phyloP scores from a whole-genome alignment of 2,797 vertebrate species.

The Tarsius wallacei region DNA sequence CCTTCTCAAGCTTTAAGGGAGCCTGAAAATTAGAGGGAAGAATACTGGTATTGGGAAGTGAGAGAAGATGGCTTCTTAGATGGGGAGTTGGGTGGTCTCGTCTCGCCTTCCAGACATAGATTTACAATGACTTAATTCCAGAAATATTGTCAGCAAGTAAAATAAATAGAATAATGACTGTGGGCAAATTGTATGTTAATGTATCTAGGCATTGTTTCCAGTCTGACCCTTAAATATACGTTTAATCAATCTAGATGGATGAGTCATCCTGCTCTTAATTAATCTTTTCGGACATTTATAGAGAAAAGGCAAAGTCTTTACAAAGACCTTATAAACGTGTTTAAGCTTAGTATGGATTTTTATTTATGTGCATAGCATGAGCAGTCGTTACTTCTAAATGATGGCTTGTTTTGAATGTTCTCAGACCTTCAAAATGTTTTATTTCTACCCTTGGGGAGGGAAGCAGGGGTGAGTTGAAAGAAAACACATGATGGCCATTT shows the following conservation, averaged over 20 bases:
- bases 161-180: slow-evolving; percentile 89
- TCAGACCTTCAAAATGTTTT: slow-evolving; percentile 74
- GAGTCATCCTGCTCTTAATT: slow-evolving; percentile 82
- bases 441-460: slow-evolving; percentile 67
- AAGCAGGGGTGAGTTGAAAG: slow-evolving; percentile 67
- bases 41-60: not conserved
- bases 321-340: slow-evolving; percentile 68
- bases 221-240: slow-evolving; percentile 84
- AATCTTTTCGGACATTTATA: slow-evolving; percentile 83
- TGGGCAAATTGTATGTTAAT: slow-evolving; percentile 87
- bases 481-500: slow-evolving; percentile 74
- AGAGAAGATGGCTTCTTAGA: slow-evolving; percentile 55
- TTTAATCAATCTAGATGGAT: slow-evolving; percentile 85
- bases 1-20: not conserved
- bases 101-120: slow-evolving; percentile 81
- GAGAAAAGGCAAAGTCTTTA: slow-evolving; percentile 82
- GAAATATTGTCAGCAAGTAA: slow-evolving; percentile 90
- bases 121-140: slow-evolving; percentile 90
- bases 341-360: slow-evolving; percentile 74
- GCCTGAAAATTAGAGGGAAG: not conserved
- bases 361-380: slow-evolving; percentile 80
- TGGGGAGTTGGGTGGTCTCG: slow-evolving; percentile 76
- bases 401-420: slow-evolving; percentile 79
- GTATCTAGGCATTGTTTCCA: slow-evolving; percentile 84
- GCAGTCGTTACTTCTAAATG: slow-evolving; percentile 60